Evolutionary conservation across 1,140 invertebrate genomes (phyloP), one percentile per base, ranked within the genome.

Genomic region (Neodiprion virginianus): DNA sequence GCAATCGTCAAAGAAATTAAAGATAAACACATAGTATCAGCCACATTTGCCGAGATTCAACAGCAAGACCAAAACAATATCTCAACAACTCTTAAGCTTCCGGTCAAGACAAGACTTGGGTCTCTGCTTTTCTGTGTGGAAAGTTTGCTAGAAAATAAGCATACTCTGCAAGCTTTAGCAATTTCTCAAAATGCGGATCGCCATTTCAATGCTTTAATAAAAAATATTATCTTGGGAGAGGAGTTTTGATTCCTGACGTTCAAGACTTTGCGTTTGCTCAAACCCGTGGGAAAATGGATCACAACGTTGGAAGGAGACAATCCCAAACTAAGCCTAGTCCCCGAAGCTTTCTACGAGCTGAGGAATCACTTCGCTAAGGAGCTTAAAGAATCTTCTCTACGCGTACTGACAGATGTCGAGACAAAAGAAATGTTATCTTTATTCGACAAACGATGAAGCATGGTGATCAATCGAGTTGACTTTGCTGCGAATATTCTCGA

Each of bases 1-100:
- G 21, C 53, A 14, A 74, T 79, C 8, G 76, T 79, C 1, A 77
- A 76, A 67, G 71, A 75, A 71, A 73, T 79, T 11, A 79, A 79
- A 72, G 28, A 61, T 8, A 28, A 17, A 0, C 70, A 77, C 23
- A 47, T 74, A 48, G 4, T 77, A 21, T 48, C 67, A 48, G 66
- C 73, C 5, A 47, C 48, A 11, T 78, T 80, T 28, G 66, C 66
- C 14, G 48, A 72, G 48, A 71, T 79, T 66, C 77, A 75, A 71
- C 67, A 80, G 67, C 8, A 74, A 48, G 74, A 72, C 53, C 11
- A 69, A 23, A 67, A 71, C 48, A 69, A 75, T 17, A 50, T 70
- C 1, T 40, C 28, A 8, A 70, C 48, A 12, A 71, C 79, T 49
- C 71, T 79, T 7, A 80, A 79, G 67, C 69, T 79, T 48, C 75